phyloP scores from a whole-genome alignment of 2,797 vertebrate species.

The Halcyon chelicuti region DNA sequence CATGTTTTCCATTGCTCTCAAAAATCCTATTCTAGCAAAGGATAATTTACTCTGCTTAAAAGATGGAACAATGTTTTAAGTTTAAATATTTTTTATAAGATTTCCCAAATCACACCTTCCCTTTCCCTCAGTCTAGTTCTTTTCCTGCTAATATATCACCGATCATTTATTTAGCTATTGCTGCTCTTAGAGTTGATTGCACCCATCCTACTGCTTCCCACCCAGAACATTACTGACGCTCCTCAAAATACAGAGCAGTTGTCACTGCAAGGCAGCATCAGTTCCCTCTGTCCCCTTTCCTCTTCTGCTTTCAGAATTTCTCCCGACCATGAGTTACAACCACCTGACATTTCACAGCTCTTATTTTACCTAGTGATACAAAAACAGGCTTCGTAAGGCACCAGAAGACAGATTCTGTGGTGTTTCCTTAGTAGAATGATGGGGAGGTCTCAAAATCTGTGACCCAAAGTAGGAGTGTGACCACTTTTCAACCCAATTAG shows the following conservation, averaged over 20 bases:
- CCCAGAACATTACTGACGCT: not conserved
- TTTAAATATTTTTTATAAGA: not conserved
- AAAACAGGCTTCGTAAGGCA: constrained; percentile 90
- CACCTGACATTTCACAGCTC: not conserved
- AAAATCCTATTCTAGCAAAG: not conserved
- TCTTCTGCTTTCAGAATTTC: not conserved
- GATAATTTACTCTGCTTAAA: not conserved
- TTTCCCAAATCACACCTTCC: not conserved
- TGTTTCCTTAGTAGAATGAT: constrained; percentile 88
- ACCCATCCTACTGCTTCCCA: not conserved
- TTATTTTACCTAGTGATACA: constrained; percentile 86
- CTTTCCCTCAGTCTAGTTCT: not conserved
- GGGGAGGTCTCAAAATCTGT: constrained; percentile 86
- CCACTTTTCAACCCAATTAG: constrained; percentile 92
- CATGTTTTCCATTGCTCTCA: not conserved
- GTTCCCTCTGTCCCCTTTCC: not conserved
- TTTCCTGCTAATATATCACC: not conserved
- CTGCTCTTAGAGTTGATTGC: not conserved
- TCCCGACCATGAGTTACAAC: not conserved
- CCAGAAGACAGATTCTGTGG: constrained; percentile 89
- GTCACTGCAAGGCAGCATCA: not conserved
- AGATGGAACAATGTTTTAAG: not conserved
- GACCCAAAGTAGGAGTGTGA: constrained; percentile 88
- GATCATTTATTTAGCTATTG: not conserved
- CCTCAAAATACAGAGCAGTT: not conserved